Base-by-base conservation (phyloP, 2,888 invertebrate genomes). In the Chironomus riparius region DNA sequence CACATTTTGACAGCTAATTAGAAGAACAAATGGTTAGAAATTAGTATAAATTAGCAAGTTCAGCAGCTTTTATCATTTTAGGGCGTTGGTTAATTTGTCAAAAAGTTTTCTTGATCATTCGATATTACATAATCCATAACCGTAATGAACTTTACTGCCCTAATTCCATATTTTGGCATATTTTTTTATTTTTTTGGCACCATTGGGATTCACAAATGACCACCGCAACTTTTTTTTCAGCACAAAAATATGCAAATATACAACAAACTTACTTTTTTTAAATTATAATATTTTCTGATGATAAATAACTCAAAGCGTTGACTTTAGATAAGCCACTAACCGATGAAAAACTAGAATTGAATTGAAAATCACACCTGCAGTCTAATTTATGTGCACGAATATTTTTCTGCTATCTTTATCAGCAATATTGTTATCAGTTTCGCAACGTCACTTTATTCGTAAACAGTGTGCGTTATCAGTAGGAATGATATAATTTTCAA, bases 1-100 rank as follows among this genome's bases (percentile, higher is more conserved):
- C 93, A 94, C 94, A 94, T 94, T 83, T 88, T 90, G 82, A 76
- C 69, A 78, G 76, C 61, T 77, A 73, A 21, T 15, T 38, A 47
- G 24, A 62, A 61, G 10, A 62, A 61, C n/a, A 21, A n/a, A 47
- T 18, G 2, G 22, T 2, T 6, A 48, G 21, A 73, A 38, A 62
- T 71, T 28, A 68, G 47, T 38, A 68, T 68, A 6, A 56, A 56
- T 65, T 65, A 24, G 12, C 10, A 65, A 65, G 21, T 70, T 47
- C 18, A 1, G 10, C 7, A 22, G 0, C 48, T 47, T 50, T 12
- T 21, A 24, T 62, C 62, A 47, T 24, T 65, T 65, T 65, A 47
- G n/a, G 38, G 68, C 38, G 47, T 38, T 65, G 24, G 65, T 65
- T 28, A 38, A 12, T 68, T 38, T 47, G 10, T 28, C 38, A 4